Base-by-base conservation (phyloP, 2,797 vertebrate genomes). In the Tenualosa ilisha region DNA sequence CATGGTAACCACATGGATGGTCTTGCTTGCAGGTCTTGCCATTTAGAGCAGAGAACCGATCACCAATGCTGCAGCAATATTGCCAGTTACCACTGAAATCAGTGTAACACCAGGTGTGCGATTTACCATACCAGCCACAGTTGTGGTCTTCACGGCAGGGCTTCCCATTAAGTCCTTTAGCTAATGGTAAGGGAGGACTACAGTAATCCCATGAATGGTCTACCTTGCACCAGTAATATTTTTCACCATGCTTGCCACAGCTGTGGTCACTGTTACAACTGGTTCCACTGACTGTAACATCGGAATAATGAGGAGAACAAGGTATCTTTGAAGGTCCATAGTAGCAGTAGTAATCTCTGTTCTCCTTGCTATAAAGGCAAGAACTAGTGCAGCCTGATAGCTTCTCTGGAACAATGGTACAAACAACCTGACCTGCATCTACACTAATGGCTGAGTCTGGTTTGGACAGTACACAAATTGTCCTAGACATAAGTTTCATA, bases 281-380 rank as follows among this genome's bases (percentile, higher is more conserved):
- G 4, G 83, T 0, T 22, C 86, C 86, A 0, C 6, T 56, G 22
- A 15, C 11, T 0, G 86, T 85, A 17, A 88, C 6, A 26, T 63
- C 22, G 6, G 88, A 88, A 79, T 88, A 88, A 59, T 46, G 46
- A 7, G 88, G 75, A 72, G 88, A 88, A 63, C 88, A 88, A 17
- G 26, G 0, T 17, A 85, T 83, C 72, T 2, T 37, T 0, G 2
- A 5, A 51, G 15, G 4, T 7, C 82, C 84, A 8, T 50, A 59
- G 72, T 82, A 68, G 81, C 87, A 88, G 24, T 37, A 9, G 72
- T 86, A 86, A 46, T 4, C 24, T 0, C 50, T 72, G 8, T 0
- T 2, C 1, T 54, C 12, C 2, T 83, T 1, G 31, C 43, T n/a
- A 54, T 85, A 88, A 20, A 83, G 81, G 59, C 85, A 88, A 6